Evolutionary conservation across 1,140 invertebrate species (phyloP).

Genomic region (Centruroides sculpturatus): DNA sequence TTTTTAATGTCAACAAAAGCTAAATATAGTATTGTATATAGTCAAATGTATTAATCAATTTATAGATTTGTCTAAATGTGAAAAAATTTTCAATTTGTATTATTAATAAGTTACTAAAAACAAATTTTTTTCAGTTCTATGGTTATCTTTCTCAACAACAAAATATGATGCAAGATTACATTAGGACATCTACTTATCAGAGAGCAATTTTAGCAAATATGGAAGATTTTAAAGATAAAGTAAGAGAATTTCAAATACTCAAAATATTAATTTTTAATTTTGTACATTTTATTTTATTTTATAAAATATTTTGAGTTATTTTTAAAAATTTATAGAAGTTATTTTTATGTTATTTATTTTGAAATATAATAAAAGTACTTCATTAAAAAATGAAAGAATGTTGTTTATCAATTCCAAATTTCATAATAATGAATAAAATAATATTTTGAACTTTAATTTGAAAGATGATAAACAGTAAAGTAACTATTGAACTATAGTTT

Average conservation of each 20-base stretch:
- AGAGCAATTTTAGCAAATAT: conserved; percentile 87
- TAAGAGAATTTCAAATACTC: conserved; percentile 11
- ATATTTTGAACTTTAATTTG: too few species aligned
- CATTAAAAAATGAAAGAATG: too few species aligned
- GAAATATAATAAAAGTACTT: too few species aligned
- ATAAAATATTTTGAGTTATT: neutral
- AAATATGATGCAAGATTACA: conserved; percentile 99
- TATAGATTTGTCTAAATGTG: too few species aligned
- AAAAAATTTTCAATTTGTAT: too few species aligned
- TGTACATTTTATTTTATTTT: neutral
- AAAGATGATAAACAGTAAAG: too few species aligned
- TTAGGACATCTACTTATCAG: conserved; percentile 96
- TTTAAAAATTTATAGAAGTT: neutral
- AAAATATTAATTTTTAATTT: neutral
- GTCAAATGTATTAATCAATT: neutral
- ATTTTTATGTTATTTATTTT: neutral
- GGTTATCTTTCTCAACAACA: conserved; percentile 98
- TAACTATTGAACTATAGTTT: too few species aligned
- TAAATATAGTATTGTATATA: neutral
- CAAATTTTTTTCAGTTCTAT: conserved; percentile 67
- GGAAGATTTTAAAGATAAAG: conserved; percentile 67
- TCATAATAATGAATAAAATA: too few species aligned
- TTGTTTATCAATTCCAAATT: too few species aligned
- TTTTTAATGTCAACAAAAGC: neutral
- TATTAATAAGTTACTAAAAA: too few species aligned